These are phyloP conservation scores for Papilio elwesi DNA, from an alignment of 2,888 invertebrate genomes.

Conservation along the genomic window DNA sequence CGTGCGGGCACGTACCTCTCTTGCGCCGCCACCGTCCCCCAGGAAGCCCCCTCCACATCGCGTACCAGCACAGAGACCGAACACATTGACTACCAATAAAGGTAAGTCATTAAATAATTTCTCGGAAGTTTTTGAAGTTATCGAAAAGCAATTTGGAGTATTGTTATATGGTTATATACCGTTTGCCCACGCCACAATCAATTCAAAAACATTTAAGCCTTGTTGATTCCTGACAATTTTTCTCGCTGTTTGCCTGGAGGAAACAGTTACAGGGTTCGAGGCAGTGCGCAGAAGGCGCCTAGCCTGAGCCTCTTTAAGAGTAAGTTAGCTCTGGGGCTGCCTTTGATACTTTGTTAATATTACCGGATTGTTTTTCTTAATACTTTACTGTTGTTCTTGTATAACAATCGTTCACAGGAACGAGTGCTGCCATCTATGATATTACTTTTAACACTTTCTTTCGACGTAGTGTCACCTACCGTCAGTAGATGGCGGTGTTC, in stretches of 20 bases:
- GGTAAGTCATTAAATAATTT: slow-evolving; percentile 51
- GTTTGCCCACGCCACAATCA: background rate
- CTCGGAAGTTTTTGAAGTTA: background rate
- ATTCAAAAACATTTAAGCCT: background rate
- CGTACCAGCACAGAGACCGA: slow-evolving; percentile 72
- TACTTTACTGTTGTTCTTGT: too few relatives aligned
- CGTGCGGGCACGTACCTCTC: slow-evolving; percentile 71
- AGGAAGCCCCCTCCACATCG: slow-evolving; percentile 72
- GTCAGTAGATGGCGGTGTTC: slow-evolving; percentile 23
- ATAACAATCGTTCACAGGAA: too few relatives aligned
- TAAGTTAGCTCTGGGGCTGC: too few relatives aligned
- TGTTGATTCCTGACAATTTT: background rate
- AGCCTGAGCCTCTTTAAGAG: too few relatives aligned
- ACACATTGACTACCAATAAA: slow-evolving; percentile 73
- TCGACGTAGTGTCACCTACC: background rate
- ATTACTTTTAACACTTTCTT: background rate
- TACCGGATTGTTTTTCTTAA: background rate
- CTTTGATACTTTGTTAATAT: too few relatives aligned
- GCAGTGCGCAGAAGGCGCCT: too few relatives aligned
- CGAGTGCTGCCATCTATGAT: slow-evolving; percentile 32
- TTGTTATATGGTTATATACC: background rate
- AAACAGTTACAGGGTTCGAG: too few relatives aligned
- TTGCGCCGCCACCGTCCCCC: slow-evolving; percentile 74
- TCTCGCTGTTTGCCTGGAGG: background rate
- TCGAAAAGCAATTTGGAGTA: background rate